Evolutionary conservation across 2,888 invertebrate species (phyloP), one percentile per base, ranked within the genome.

Genomic region (Phyllotreta cruciferae): DNA sequence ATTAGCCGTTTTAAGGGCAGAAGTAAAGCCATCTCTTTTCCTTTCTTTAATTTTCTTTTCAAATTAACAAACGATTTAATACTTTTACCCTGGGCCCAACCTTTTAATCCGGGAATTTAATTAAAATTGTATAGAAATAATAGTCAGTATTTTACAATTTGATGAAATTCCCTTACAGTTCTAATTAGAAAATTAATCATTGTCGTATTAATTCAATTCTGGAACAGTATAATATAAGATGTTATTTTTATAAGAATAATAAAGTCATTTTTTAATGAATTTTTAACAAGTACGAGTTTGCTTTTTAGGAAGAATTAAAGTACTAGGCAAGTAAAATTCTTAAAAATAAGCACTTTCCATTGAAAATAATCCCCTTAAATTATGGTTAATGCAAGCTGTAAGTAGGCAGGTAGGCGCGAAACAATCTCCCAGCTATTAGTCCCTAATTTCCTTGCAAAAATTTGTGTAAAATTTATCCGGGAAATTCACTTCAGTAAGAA

Each of bases 321-420:
- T 24, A n/a, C 47, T 14, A 47, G 9, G 14, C 24, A 14, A 9
- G 47, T 47, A 47, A 47, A 47, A 47, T 47, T 47, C 10, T 14
- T 47, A 34, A 24, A 47, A 14, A 47, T 47, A 47, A 47, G 34
- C 47, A 47, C 34, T 49, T 35, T 38, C 11, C 38, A 2, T 13
- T 52, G 8, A 52, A 52, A 38, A 52, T 52, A 38, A 50, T 50
- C 50, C 52, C 38, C 38, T 10, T 38, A 34, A 52, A 34, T 52
- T 52, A 50, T 50, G 50, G 50, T 36, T 50, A 36, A 52, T 52
- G 52, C 52, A 52, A 52, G 52, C 14, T 37, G 52, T 52, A 52
- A 52, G 37, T 52, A 52, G 37, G 52, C 52, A 37, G 37, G 37
- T 37, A 38, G 50, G 49, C 49, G 49, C 8, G 13, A 37, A n/a